Base-by-base conservation (phyloP, 2,113 vertebrate genomes). In the Hippocampus mohnikei region DNA sequence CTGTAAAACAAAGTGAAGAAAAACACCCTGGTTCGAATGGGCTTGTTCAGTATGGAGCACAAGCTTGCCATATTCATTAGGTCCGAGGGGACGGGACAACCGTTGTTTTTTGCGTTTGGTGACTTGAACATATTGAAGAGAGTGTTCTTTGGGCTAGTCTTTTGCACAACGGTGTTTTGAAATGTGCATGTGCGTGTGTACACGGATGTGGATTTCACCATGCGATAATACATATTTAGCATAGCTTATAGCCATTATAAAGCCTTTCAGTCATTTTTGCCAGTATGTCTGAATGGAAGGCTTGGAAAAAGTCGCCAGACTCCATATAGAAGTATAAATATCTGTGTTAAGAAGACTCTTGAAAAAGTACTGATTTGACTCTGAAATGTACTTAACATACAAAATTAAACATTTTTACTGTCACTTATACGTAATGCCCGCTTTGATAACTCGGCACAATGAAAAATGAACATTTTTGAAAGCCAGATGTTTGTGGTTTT, bases 1-100 rank as follows among this genome's bases (percentile, higher is more conserved):
- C 86, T 85, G 85, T 89, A 85, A 91, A 91, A 83, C 76, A 79
- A 77, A 85, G 81, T 66, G 69, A 87, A 86, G 85, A 87, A 91
- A 87, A 89, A 90, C 80, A 86, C 74, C 81, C 84, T 69, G 79
- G 71, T 84, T 86, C 77, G 74, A 72, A 88, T 81, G 8, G 53
- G 1, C 53, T 55, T 55, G 53, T 55, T 55, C 23, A 25, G 23
- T 27, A 58, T 15, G 55, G 55, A 25, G n/a, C 12, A 58, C 81
- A 85, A 75, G 77, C 48, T 75, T 90, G 88, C 88, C 86, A 70
- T 46, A 25, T 53, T 74, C 69, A 23, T n/a, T 55, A 2, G 21
- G 48, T 74, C 66, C 46, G 71, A 61, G 72, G 42, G 4, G 6
- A 72, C 73, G 67, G 71, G 72, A 66, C 29, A 84, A 73, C 76